These are phyloP conservation scores for Athene cunicularia DNA, from an alignment of 2,113 vertebrate genomes.

Conservation along the genomic window DNA sequence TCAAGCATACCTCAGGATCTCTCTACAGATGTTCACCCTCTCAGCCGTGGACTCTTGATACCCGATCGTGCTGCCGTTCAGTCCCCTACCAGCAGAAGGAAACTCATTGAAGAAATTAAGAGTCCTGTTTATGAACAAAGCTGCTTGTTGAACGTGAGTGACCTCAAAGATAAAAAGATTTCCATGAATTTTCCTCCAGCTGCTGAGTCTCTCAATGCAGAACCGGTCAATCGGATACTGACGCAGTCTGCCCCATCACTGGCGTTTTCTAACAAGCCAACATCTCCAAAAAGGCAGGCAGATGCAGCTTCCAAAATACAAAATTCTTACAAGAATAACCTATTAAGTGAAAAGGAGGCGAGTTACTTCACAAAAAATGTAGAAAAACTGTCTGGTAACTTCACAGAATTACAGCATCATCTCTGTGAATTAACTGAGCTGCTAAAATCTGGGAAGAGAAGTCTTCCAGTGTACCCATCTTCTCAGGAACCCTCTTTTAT, in stretches of 20 bases:
- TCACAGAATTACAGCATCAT: constrained; percentile 82
- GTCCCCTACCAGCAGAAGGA: constrained; percentile 74
- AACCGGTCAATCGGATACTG: constrained; percentile 67
- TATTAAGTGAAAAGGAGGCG: constrained; percentile 69
- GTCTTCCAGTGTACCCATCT: constrained; percentile 75
- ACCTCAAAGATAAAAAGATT: constrained; percentile 74
- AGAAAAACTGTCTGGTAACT: constrained; percentile 81
- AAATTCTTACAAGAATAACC: constrained; percentile 66
- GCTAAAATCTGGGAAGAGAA: constrained; percentile 80
- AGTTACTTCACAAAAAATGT: constrained; percentile 78
- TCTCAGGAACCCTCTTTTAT: constrained; percentile 83
- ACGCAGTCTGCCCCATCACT: constrained; percentile 13
- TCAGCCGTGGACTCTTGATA: constrained; percentile 81
- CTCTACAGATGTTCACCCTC: constrained; percentile 60
- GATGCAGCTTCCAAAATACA: constrained; percentile 50
- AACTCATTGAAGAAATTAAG: constrained; percentile 86
- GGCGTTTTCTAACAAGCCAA: constrained; percentile 66
- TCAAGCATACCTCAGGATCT: constrained; percentile 66
- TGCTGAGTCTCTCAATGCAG: constrained; percentile 70
- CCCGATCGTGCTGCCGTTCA: constrained; percentile 70
- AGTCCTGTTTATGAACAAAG: constrained; percentile 72
- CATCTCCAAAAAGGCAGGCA: constrained; percentile 68
- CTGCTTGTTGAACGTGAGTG: constrained; percentile 53
- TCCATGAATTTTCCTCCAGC: constrained; percentile 50
- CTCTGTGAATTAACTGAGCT: constrained; percentile 83